Conservation (phyloP, 2,888 invertebrate genomes). For the Caenorhabditis afra region DNA sequence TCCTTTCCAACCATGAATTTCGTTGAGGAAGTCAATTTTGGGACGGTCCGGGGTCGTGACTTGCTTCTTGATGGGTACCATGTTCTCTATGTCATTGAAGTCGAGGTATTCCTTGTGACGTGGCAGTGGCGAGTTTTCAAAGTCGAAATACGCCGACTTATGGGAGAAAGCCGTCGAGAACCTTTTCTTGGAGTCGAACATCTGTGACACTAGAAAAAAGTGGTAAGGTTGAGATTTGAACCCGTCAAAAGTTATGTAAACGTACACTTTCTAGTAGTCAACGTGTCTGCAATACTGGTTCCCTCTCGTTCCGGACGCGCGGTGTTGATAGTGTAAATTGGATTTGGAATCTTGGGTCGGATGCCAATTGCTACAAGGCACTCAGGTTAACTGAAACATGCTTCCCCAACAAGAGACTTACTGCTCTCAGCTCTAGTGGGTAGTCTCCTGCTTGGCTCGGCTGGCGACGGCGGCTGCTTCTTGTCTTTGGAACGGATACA, state of each 20-base stretch:
- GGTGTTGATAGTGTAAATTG: conserved; percentile 64
- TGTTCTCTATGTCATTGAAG: conserved; percentile 68
- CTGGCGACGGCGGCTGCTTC: conserved; percentile 58
- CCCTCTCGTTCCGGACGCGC: conserved; percentile 57
- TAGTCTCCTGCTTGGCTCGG: conserved; percentile 52
- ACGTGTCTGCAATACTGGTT: conserved; percentile 57
- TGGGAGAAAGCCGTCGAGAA: conserved; percentile 65
- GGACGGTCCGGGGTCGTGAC: conserved; percentile 50
- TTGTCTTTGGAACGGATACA: conserved; percentile 56
- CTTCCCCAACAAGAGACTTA: conserved; percentile 12
- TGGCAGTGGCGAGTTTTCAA: conserved; percentile 68
- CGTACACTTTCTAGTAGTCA: conserved; percentile 65
- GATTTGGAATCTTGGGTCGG: conserved; percentile 65
- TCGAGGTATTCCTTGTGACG: conserved; percentile 69
- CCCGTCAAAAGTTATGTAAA: neutral
- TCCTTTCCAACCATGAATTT: conserved; percentile 44
- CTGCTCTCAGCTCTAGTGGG: conserved; percentile 54
- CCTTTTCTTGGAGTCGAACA: conserved; percentile 65
- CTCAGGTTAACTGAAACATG: neutral
- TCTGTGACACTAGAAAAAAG: conserved; percentile 66
- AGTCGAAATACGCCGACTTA: conserved; percentile 63
- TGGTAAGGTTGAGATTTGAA: too few relatives aligned
- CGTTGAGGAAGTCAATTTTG: conserved; percentile 55
- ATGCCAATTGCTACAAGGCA: conserved; percentile 61
- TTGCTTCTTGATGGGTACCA: conserved; percentile 60